Conservation (phyloP, 2,888 invertebrate species). For the Myopa tessellatipennis region DNA sequence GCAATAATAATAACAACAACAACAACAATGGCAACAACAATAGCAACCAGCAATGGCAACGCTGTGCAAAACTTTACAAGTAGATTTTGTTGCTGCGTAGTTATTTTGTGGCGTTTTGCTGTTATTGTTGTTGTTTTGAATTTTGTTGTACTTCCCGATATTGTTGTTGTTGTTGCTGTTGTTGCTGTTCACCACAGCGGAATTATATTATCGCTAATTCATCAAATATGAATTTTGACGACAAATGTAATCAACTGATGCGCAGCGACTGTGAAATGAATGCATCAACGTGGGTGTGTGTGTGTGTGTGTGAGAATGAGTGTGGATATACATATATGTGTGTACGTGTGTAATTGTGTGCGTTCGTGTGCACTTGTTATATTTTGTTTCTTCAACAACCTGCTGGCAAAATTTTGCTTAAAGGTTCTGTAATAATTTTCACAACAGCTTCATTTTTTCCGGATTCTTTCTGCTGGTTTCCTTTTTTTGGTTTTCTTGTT, state of each 20-base stretch:
- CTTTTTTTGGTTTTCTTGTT: neutral
- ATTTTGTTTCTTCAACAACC: constrained; percentile 9
- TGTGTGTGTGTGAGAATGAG: neutral
- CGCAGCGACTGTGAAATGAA: constrained; percentile 2
- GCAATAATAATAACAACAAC: constrained; percentile 10
- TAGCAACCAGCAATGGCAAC: no score
- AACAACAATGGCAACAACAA: constrained; percentile 18
- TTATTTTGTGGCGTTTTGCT: neutral
- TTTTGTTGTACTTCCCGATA: no score
- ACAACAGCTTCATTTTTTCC: neutral
- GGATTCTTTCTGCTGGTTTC: neutral
- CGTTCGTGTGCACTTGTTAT: constrained; percentile 33
- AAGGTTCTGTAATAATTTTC: constrained; percentile 9
- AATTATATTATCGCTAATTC: constrained; percentile 33
- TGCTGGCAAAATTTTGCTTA: neutral
- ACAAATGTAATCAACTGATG: constrained; percentile 31
- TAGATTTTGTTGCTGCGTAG: neutral
- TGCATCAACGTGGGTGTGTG: neutral
- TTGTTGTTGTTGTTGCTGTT: no score
- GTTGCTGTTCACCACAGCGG: constrained; percentile 14
- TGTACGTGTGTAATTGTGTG: neutral
- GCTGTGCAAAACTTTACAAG: no score
- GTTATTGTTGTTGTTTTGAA: constrained; percentile 3
- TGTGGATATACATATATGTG: neutral
- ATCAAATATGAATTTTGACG: constrained; percentile 28